Conservation (phyloP, 2,797 vertebrate species). For the Rhabdomys pumilio region DNA sequence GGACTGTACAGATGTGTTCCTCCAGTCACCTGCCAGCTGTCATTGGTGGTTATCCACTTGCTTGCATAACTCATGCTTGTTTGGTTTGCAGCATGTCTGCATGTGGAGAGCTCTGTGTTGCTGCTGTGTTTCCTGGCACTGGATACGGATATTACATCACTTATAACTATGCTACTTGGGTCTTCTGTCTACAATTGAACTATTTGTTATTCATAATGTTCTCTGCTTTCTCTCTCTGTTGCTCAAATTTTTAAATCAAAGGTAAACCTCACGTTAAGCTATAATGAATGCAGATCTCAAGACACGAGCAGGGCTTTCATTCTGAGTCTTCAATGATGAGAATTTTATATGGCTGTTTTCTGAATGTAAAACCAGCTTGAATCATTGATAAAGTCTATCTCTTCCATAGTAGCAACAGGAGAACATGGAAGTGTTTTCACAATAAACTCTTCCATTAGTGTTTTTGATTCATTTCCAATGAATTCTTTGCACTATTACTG, state of each 20-base stretch:
- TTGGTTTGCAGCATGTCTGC: neutral
- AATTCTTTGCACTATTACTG: neutral
- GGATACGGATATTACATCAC: neutral
- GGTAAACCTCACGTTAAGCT: neutral
- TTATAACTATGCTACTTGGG: neutral
- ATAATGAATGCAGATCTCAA: neutral
- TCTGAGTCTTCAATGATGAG: neutral
- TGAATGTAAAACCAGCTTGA: neutral
- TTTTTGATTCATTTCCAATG: neutral
- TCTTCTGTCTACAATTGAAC: neutral
- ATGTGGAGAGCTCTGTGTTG: neutral
- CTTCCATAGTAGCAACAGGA: neutral
- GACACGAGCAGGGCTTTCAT: neutral
- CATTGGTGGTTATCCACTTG: neutral
- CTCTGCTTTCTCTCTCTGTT: neutral
- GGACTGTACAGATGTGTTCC: neutral
- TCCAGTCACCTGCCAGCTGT: neutral
- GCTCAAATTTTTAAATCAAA: slow-evolving; percentile 8
- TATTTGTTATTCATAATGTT: neutral
- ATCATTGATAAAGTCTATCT: neutral
- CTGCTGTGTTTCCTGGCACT: neutral
- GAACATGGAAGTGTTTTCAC: neutral
- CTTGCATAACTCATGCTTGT: neutral
- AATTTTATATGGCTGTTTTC: neutral
- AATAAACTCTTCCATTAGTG: neutral